Conservation (phyloP, 2,797 vertebrate species). For the Lateolabrax maculatus region DNA sequence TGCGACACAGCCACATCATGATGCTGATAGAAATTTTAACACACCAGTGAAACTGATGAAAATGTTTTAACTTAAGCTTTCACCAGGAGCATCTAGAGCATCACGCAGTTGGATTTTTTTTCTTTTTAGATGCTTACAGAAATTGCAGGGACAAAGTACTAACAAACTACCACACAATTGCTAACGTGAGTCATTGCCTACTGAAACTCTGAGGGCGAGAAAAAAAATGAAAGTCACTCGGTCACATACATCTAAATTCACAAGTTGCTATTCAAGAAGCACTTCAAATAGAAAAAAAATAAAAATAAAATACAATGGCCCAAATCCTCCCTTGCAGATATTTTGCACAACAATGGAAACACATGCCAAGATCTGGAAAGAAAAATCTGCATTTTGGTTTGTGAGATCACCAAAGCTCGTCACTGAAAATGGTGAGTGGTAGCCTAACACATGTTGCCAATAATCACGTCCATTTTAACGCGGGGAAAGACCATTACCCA, state of each 20-base stretch:
- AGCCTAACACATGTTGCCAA: conserved; percentile 15
- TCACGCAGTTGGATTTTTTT: conserved; percentile 26
- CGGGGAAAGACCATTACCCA: conserved; percentile 56
- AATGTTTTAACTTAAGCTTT: conserved; percentile 7
- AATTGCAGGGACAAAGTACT: conserved; percentile 50
- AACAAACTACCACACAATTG: conserved; percentile 50
- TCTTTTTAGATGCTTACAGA: conserved; percentile 29
- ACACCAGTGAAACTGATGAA: conserved; percentile 2
- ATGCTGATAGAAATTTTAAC: conserved; percentile 23
- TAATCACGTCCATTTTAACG: conserved; percentile 20
- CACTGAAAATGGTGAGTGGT: conserved; percentile 17
- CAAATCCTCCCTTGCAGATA: conserved; percentile 28
- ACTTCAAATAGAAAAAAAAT: conserved; percentile 37
- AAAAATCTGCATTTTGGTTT: conserved; percentile 44
- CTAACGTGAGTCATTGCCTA: conserved; percentile 50
- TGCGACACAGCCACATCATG: conserved; percentile 26
- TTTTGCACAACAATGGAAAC: conserved; percentile 41
- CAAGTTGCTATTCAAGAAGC: conserved; percentile 59
- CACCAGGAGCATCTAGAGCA: conserved; percentile 31
- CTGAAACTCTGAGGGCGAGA: conserved; percentile 28
- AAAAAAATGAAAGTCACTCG: conserved; percentile 42
- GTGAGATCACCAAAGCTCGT: conserved; percentile 23
- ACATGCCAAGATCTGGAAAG: conserved; percentile 38
- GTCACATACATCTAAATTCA: conserved; percentile 64
- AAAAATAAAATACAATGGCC: conserved; percentile 15